phyloP scores from a whole-genome alignment of 2,797 vertebrate genomes.

The Rhodeus uyekii region DNA sequence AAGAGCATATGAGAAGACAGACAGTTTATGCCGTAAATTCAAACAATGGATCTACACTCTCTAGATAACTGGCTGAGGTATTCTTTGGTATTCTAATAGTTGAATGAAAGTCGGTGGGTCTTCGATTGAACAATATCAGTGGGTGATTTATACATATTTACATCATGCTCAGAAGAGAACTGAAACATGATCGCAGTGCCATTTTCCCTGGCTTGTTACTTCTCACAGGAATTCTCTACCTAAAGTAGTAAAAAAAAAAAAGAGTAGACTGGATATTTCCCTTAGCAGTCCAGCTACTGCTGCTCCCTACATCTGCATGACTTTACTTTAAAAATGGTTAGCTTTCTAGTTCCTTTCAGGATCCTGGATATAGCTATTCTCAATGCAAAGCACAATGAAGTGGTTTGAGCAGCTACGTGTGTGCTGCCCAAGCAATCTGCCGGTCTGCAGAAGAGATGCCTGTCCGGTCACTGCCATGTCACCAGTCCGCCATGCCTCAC shows the following conservation, averaged over 20 bases:
- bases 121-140: conserved; percentile 58
- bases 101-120: conserved; percentile 52
- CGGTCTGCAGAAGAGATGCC: conserved; percentile 83
- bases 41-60: conserved; percentile 17
- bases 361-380: conserved; percentile 89
- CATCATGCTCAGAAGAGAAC: conserved; percentile 69
- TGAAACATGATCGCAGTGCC: conserved; percentile 52
- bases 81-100: conserved; percentile 70
- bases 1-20: background rate
- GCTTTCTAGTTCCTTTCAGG: conserved; percentile 75
- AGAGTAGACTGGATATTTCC: conserved; percentile 37
- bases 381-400: conserved; percentile 91
- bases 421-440: conserved; percentile 88
- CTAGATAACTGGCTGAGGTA: conserved; percentile 71
- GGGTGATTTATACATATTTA: conserved; percentile 78
- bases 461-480: conserved; percentile 83
- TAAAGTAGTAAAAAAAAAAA: background rate
- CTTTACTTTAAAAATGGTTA: conserved; percentile 13
- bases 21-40: conserved; percentile 12
- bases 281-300: conserved; percentile 41
- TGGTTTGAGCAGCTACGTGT: conserved; percentile 85
- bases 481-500: conserved; percentile 88
- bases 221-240: conserved; percentile 13
- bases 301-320: conserved; percentile 31
- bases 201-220: conserved; percentile 39